Evolutionary conservation across 2,797 vertebrate genomes (phyloP), one percentile per base, ranked within the genome.

Genomic region (Florisuga fusca): DNA sequence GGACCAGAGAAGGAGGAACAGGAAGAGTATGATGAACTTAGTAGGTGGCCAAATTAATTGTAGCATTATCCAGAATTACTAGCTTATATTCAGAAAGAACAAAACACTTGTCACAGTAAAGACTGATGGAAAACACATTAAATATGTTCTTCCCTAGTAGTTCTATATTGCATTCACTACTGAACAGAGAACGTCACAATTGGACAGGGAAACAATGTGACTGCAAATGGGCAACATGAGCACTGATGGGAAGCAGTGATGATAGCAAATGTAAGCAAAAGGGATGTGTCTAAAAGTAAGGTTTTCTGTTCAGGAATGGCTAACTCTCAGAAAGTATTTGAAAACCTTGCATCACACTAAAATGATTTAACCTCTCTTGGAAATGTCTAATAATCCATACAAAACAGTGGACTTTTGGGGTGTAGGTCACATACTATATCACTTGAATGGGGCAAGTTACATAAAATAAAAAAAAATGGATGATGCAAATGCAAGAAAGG

Each of bases 201-300:
- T 41, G 38, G 16, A 53, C 41, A 80, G 41, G 27, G 27, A 93
- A 72, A 88, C n/a, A 77, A 75, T 43, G 50, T 33, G 53, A 69
- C 59, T 57, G 55, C 25, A 90, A 91, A 86, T n/a, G 38, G 80
- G 82, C 63, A 88, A 75, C 22, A 68, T 17, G 67, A 86, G 26
- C 48, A 66, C 67, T 91, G 86, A 90, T 59, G n/a, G 62, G 51
- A 91, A 78, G 69, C 48, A 69, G 73, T 51, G 69, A 68, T 53
- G 34, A 45, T 86, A 94, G 31, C 59, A 93, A 76, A 38, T 90
- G 38, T 75, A 87, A 93, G 90, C 23, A 86, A 73, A 94, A 94
- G 55, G 43, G 45, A 75, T 80, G 22, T 33, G 41, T 78, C 34
- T 79, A 80, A 83, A 59, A 89, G 54, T 43, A 89, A 78, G 31